Evolutionary conservation across 1,140 invertebrate species (phyloP), one percentile per base, ranked within the genome.

Genomic region (Sycobia sp.): DNA sequence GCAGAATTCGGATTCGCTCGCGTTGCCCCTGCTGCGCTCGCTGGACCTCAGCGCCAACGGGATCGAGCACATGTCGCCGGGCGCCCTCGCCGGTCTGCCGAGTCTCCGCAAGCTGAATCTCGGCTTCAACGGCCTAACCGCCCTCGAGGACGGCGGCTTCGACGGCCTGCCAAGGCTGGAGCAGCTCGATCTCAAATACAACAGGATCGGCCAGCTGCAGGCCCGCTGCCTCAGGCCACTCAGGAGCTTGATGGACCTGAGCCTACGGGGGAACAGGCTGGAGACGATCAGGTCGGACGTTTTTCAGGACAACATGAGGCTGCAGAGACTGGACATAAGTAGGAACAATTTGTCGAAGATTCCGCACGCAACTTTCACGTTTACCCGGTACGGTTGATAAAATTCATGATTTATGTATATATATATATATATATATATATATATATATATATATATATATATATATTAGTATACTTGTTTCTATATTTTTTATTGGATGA

Each of bases 11-110:
- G 87, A 87, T 25, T 86, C 88, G 69, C 73, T 92, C 22, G 85
- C 88, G 62, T 77, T 93, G 51, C 90, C 90, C 7, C 83, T 86
- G 23, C 71, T 93, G 10, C 84, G 88, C 69, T 86, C 88, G 65
- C 74, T 94, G 4, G 92, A 94, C 76, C 78, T 94, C 16, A 90
- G 89, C 18, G 85, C 84, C 16, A 95, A 95, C 77, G 86, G 86
- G 1, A 87, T 95, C 25, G 86, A 90, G 70, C 86, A 84, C 70
- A 83, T 95, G 27, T 79, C 85, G 0, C 80, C 86, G 3, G 87
- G 85, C n/a, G 81, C 84, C 1, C 83, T 94, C 58, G 85, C 83
- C 55, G 87, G 88, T 39, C 76, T 95, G 32, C 83, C 85, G 0
- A 88, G 88, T 68, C 77, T 97, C 60, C 84, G 86, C 50, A 85